Evolutionary conservation across 2,797 vertebrate genomes (phyloP).

Genomic region (Poeciliopsis paucimaculata): DNA sequence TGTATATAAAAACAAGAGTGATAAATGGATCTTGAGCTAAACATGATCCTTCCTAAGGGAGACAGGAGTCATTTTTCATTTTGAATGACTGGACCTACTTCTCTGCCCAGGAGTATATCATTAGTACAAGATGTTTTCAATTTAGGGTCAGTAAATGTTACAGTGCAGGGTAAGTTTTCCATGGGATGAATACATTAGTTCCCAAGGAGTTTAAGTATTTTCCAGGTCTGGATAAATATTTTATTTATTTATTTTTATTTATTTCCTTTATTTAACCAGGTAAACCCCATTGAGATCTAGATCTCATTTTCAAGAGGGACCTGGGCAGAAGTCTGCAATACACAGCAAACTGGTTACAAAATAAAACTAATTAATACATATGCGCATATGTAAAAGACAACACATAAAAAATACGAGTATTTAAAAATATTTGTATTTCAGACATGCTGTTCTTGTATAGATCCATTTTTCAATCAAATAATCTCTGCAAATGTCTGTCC

Average conservation of each 20-base stretch:
- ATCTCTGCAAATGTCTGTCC: neutral
- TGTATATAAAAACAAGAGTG: conserved; percentile 27
- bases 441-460: neutral
- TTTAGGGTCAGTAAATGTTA: conserved; percentile 31
- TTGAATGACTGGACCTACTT: conserved; percentile 4
- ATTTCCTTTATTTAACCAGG: too few species aligned
- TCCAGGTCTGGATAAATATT: neutral
- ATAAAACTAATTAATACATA: too few species aligned
- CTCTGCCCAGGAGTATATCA: conserved; percentile 7
- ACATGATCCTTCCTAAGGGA: conserved; percentile 18
- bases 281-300: too few species aligned
- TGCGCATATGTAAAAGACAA: too few species aligned
- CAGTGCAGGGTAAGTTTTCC: conserved; percentile 4
- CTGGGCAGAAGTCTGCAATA: too few species aligned
- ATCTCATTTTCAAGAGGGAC: too few species aligned
- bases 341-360: too few species aligned
- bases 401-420: neutral
- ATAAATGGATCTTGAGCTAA: conserved; percentile 31
- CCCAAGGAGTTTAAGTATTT: neutral
- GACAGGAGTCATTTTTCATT: conserved; percentile 18
- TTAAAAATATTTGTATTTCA: neutral
- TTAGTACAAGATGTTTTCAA: conserved; percentile 28
- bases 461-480: neutral
- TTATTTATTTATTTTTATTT: too few species aligned
- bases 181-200: neutral